Conservation (phyloP, 2,797 vertebrate species). For the Siniperca undulata region DNA sequence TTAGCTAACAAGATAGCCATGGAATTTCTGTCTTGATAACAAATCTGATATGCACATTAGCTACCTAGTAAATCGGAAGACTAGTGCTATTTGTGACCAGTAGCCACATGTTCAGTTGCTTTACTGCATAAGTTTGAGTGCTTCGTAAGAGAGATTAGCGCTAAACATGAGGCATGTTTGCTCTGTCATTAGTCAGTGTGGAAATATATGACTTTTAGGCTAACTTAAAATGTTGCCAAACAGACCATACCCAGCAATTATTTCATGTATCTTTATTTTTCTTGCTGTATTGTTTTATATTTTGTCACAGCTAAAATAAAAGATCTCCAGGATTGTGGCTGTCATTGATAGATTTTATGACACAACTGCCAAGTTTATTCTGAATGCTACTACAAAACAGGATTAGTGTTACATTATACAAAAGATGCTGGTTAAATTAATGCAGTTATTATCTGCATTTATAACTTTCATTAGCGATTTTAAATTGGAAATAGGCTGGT, state of each 20-base stretch:
- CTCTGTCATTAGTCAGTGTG: background rate
- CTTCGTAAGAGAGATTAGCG: background rate
- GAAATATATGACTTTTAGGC: background rate
- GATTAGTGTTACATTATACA: background rate
- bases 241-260: background rate
- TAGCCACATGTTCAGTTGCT: too few species aligned
- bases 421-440: background rate
- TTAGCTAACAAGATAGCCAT: too few species aligned
- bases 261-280: background rate
- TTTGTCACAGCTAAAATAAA: background rate
- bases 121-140: background rate
- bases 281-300: constrained; percentile 1
- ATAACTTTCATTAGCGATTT: background rate
- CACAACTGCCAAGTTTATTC: background rate
- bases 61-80: background rate
- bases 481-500: background rate
- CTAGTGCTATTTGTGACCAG: too few species aligned
- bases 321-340: background rate
- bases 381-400: background rate
- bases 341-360: background rate
- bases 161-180: background rate
- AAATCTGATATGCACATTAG: background rate
- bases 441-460: background rate
- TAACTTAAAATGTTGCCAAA: background rate
- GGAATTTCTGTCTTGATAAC: background rate